Conservation (phyloP, 64 coral and sea anemone species). For the Anthopleura sola region DNA sequence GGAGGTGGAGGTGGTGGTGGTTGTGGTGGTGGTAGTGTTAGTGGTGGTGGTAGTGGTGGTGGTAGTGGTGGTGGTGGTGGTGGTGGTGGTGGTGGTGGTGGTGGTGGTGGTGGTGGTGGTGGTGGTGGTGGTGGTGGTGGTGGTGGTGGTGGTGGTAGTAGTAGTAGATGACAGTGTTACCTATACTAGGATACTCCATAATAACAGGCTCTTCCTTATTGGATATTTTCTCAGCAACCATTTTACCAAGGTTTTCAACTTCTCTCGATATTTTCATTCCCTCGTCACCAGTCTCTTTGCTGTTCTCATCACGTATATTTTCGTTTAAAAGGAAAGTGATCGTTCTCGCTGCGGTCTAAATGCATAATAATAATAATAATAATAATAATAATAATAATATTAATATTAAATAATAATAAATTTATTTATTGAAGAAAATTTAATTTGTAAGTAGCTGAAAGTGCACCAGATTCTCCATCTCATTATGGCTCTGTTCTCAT, state of each 20-base stretch:
- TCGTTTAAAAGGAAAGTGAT: constrained; percentile 35
- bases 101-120: not conserved
- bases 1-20: not conserved
- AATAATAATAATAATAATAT: too few relatives aligned
- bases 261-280: constrained; percentile 34
- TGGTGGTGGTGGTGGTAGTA: not conserved
- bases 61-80: not conserved
- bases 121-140: not conserved
- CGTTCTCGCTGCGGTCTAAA: constrained; percentile 35
- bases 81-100: too few relatives aligned
- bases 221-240: constrained; percentile 24
- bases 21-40: not conserved
- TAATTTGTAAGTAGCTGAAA: too few relatives aligned
- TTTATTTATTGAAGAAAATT: too few relatives aligned
- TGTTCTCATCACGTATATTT: not conserved
- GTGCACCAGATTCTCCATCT: too few relatives aligned
- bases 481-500: too few relatives aligned
- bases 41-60: too few relatives aligned
- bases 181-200: constrained; percentile 42
- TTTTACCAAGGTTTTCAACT: constrained; percentile 44
- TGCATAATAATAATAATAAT: too few relatives aligned
- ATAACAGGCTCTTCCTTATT: constrained; percentile 5
- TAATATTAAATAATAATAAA: too few relatives aligned
- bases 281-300: not conserved
- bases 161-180: not conserved